Evolutionary conservation across 2,113 vertebrate species (phyloP).

Genomic region (Brienomyrus brachyistius): DNA sequence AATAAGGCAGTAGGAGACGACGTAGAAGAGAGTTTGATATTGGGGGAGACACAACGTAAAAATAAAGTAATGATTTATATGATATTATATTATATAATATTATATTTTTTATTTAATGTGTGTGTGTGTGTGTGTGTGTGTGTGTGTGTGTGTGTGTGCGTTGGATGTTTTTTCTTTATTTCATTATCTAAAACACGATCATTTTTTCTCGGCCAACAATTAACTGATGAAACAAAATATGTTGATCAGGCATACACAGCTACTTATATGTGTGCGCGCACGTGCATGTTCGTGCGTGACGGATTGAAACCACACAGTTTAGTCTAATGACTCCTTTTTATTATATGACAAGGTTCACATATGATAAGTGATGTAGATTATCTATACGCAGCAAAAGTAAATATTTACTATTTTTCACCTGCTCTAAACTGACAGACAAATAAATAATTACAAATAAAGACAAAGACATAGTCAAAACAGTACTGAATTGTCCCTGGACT

Average conservation of each 20-base stretch:
- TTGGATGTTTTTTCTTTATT: background rate
- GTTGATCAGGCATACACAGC: background rate
- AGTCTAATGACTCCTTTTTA: background rate
- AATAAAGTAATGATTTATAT: too few relatives aligned
- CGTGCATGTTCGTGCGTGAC: background rate
- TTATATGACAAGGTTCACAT: constrained; percentile 2
- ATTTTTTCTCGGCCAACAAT: background rate
- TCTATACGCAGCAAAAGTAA: background rate
- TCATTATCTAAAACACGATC: background rate
- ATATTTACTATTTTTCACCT: constrained; percentile 9
- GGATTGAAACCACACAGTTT: background rate
- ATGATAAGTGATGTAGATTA: background rate
- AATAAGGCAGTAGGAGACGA: too few relatives aligned
- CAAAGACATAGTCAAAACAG: constrained; percentile 7
- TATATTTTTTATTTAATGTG: background rate
- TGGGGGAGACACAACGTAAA: too few relatives aligned
- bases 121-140: background rate
- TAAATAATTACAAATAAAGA: constrained; percentile 15
- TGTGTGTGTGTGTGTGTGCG: too few relatives aligned
- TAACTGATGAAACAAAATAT: background rate
- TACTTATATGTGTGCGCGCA: background rate
- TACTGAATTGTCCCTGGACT: constrained; percentile 57
- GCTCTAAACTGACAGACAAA: constrained; percentile 15
- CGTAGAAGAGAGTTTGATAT: too few relatives aligned
- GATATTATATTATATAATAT: too few relatives aligned